Conservation (phyloP, 1,140 invertebrate species). For the Uloborus diversus region DNA sequence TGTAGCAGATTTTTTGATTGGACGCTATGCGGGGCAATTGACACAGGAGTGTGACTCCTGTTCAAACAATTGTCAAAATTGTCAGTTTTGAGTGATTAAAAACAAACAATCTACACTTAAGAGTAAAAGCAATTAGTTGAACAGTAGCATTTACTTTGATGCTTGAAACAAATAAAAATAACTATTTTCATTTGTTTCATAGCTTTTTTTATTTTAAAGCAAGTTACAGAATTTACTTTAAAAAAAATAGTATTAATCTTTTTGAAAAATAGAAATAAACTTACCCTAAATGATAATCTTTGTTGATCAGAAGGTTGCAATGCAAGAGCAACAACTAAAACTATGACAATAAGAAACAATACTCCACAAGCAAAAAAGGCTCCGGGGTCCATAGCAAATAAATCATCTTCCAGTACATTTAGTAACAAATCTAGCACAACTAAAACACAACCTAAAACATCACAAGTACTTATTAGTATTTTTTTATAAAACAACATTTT, state of each 20-base stretch:
- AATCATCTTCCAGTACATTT: conserved; percentile 27
- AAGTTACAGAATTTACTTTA: not conserved
- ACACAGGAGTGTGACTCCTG: no score
- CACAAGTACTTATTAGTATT: no score
- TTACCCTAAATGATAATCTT: conserved; percentile 50
- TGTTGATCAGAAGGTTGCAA: conserved; percentile 56
- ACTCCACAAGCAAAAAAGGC: conserved; percentile 26
- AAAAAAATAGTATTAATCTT: not conserved
- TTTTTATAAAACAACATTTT: no score
- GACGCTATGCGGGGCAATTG: no score
- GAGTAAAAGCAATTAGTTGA: not conserved
- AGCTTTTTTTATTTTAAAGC: not conserved
- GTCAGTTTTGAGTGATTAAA: not conserved
- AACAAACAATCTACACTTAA: not conserved
- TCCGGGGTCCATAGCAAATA: conserved; percentile 43
- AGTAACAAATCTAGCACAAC: conserved; percentile 50
- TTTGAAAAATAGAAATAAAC: not conserved
- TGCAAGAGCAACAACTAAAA: conserved; percentile 40
- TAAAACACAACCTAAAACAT: conserved; percentile 35
- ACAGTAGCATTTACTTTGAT: not conserved
- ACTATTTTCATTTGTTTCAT: not conserved
- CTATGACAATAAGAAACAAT: conserved; percentile 39
- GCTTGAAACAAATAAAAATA: not conserved
- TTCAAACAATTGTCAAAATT: no score
- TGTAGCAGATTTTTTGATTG: no score